Percentiles rank a stretch among this genome's conserved stretches.
Conservation (phyloP, 2,113 vertebrate species). For the Garra rufa region DNA sequence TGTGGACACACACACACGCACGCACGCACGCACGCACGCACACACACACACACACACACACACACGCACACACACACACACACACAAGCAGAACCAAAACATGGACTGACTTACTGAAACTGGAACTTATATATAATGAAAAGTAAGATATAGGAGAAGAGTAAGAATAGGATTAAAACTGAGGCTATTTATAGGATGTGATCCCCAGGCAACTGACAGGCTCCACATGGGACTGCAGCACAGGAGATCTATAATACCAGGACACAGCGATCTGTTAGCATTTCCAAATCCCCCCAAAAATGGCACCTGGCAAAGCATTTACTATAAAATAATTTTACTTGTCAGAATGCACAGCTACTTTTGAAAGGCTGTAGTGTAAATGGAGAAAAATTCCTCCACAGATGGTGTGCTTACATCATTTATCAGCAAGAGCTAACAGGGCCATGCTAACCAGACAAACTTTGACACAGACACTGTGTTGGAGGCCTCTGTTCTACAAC, state of each 20-base stretch:
- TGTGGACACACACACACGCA: no score
- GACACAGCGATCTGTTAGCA: not conserved
- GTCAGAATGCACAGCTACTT: not conserved
- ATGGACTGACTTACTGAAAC: no score
- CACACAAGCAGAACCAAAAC: no score
- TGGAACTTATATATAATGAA: no score
- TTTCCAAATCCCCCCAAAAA: not conserved
- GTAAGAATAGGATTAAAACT: not conserved
- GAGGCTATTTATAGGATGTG: not conserved
- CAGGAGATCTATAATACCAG: not conserved
- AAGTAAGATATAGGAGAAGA: not conserved
- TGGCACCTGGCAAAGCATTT: not conserved
- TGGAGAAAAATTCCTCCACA: not conserved
- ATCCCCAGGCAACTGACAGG: not conserved
- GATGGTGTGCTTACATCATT: not conserved
- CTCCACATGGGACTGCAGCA: not conserved
- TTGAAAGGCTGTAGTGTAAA: not conserved
- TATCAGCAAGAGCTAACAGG: not conserved
- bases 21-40: no score
- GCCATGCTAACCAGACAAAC: not conserved
- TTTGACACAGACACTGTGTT: not conserved
- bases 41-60: no score
- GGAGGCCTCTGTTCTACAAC: not conserved
- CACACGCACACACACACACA: not conserved
- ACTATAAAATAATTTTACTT: not conserved